Base-by-base conservation (phyloP, 2,797 vertebrate genomes). In the Anguilla megastoma region DNA sequence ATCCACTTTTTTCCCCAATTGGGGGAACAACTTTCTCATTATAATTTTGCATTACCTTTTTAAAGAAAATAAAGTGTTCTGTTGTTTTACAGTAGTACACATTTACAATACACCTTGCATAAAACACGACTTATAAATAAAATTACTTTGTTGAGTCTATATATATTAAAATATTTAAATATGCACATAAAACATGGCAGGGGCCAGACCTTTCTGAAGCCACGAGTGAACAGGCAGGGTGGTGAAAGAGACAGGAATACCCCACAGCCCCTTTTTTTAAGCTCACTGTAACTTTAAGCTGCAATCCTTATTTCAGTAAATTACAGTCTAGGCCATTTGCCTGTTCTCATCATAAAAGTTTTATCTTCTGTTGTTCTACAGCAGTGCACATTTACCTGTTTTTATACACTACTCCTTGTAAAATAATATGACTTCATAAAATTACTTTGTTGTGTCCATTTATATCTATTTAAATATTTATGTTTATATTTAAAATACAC, bases 181-280 rank as follows among this genome's bases (percentile, higher is more conserved):
- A 36, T 82, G 24, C 9, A 48, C 56, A 56, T 84, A 30, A 14
- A 30, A 30, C 50, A 50, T 50, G 50, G 50, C 50, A 50, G 80
- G 87, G 89, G 95, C 93, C 95, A 93, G 89, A 90, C 89, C 91
- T 92, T 84, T 92, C 91, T 90, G 88, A 94, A 93, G 93, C 83
- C 69, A 16, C 90, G 63, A 88, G 89, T 91, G 93, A 94, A 92
- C 79, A 87, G 91, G 91, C 92, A 89, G 52, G 91, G 90, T 93
- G 93, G 92, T 92, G 84, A 69, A 86, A 85, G 86, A 85, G 10
- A 86, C 71, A 79, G 83, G 41, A 36, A 36, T 9, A 50, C 9
- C 50, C 50, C 50, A 50, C 5, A 50, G 50, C 9, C 5, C 50
- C 50, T 9, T 36, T 36, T 36, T 36, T 36, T 50, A 50, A 50